These are phyloP conservation scores for Ectemnius lituratus DNA, from an alignment of 2,888 invertebrate genomes.

Conservation along the genomic window DNA sequence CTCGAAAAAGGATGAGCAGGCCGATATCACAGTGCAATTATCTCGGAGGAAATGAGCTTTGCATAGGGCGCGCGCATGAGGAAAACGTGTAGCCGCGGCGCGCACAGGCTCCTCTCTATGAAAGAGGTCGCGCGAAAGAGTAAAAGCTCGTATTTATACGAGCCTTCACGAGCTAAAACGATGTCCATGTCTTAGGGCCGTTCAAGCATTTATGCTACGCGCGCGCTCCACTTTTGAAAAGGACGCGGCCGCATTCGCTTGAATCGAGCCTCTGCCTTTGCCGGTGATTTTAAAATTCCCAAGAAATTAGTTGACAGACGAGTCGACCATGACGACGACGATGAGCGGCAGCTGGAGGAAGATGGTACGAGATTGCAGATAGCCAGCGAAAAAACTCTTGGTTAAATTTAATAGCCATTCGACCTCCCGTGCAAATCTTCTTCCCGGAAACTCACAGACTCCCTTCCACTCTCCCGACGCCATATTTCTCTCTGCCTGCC, in stretches of 20 bases:
- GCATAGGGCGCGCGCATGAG: slow-evolving; percentile 50
- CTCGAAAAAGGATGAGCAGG: slow-evolving; percentile 45
- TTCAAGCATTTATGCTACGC: slow-evolving; percentile 61
- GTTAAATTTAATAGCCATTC: slow-evolving; percentile 53
- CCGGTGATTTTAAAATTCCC: slow-evolving; percentile 61
- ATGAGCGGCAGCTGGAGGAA: too few relatives aligned
- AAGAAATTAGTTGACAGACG: slow-evolving; percentile 61
- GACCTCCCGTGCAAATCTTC: slow-evolving; percentile 37
- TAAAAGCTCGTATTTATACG: slow-evolving; percentile 62
- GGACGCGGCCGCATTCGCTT: slow-evolving; percentile 59
- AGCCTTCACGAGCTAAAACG: slow-evolving; percentile 54
- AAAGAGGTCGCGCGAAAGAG: slow-evolving; percentile 56
- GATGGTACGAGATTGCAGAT: not conserved
- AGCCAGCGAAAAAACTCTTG: slow-evolving; percentile 46
- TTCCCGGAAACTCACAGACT: slow-evolving; percentile 20
- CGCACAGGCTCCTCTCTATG: slow-evolving; percentile 30
- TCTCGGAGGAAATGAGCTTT: slow-evolving; percentile 71
- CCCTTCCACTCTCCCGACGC: not conserved
- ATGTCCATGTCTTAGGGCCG: slow-evolving; percentile 57
- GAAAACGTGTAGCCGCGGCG: slow-evolving; percentile 51
- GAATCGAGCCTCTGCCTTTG: slow-evolving; percentile 46
- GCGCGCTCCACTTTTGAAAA: slow-evolving; percentile 60
- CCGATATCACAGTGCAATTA: slow-evolving; percentile 70
- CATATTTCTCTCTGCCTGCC: not conserved
- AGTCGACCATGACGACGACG: not conserved